Evolutionary conservation across 2,113 vertebrate genomes (phyloP), one percentile per base, ranked within the genome.

Genomic region (Stomatorhinus ivindoensis): DNA sequence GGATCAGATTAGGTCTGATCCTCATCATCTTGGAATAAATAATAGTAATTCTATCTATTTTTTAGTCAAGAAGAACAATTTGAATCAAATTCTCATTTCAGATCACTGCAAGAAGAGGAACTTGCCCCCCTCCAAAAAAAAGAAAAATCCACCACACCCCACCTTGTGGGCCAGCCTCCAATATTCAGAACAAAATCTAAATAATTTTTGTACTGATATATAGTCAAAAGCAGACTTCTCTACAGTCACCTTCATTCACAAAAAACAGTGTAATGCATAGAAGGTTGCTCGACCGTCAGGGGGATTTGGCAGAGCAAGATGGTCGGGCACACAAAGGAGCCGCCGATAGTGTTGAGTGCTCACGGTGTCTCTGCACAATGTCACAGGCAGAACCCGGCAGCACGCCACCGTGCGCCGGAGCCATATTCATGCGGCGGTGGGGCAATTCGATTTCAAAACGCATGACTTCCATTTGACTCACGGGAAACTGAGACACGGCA

Each of bases 291-390:
- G 65, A 47, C 24, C 9, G 19, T 31, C 58, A 69, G 55, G 24
- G 19, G 61, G n/a, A 4, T 87, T 87, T 92, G 93, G 91, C 91
- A 90, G 90, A 0, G 91, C 90, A 91, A 88, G 87, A 90, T 86
- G 44, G 24, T 89, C 91, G 92, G 88, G 89, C 92, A 92, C 92
- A 95, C 94, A 94, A 94, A 93, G 94, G 87, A 92, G 86, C 91
- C 87, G 90, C 89, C 42, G 87, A 85, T 2, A 73, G 5, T 84
- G 61, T 0, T 83, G 39, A 9, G 87, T 89, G 91, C 21, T 21
- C 89, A 80, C 88, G 90, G 86, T 88, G 88, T 27, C 51, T 7
- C 3, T 58, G 39, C 61, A 69, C 87, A 69, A 69, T 88, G 39
- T 46, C 87, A 88, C 4, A 21, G 35, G 10, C 46, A 10, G 46